These are phyloP conservation scores for Bruchidius siliquastri DNA, from an alignment of 2,888 invertebrate species.

Conservation along the genomic window DNA sequence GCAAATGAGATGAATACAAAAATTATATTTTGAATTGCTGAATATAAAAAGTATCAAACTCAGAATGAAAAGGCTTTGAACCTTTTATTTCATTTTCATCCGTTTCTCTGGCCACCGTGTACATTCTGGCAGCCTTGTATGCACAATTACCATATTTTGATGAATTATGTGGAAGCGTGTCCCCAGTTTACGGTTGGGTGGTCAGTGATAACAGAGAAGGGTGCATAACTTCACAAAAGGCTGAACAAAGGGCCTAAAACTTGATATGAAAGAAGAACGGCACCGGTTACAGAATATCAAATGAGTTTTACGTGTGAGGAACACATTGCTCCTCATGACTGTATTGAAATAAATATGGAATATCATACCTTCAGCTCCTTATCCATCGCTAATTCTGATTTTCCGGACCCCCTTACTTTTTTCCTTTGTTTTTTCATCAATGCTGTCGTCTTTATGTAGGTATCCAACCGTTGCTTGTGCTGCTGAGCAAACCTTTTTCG, in stretches of 20 bases:
- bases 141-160: not conserved
- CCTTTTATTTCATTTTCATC: not conserved
- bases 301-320: not conserved
- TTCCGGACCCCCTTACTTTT: constrained; percentile 71
- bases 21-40: no score
- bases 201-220: not conserved
- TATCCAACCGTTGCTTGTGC: constrained; percentile 86
- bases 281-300: not conserved
- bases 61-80: no score
- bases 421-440: constrained; percentile 89
- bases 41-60: no score
- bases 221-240: not conserved
- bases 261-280: not conserved
- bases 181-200: not conserved
- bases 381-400: constrained; percentile 77
- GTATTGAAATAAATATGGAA: constrained; percentile 7
- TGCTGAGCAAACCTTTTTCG: constrained; percentile 91
- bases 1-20: no score
- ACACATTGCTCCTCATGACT: not conserved
- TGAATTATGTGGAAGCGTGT: not conserved
- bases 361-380: constrained; percentile 76
- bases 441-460: constrained; percentile 85
- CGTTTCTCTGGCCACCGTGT: not conserved
- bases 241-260: not conserved
- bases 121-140: not conserved